Evolutionary conservation across 2,113 vertebrate genomes (phyloP).

Genomic region (Dryoscopus gambensis): DNA sequence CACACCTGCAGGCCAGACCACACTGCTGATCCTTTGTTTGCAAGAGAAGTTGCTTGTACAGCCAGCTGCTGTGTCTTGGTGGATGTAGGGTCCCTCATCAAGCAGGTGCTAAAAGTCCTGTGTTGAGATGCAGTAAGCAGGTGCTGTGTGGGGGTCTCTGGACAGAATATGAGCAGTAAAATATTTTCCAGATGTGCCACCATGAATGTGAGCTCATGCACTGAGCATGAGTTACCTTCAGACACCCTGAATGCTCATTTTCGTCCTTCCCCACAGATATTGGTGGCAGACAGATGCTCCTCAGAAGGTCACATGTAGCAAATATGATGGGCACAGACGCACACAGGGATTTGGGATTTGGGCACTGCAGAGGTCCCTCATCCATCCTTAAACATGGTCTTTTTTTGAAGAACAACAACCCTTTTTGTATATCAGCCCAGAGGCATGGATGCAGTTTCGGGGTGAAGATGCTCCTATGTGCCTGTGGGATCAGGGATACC

Average conservation of each 20-base stretch:
- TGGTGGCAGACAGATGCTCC: background rate
- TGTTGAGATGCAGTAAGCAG: background rate
- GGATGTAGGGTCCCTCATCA: background rate
- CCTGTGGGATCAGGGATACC: background rate
- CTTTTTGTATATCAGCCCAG: background rate
- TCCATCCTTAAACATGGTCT: background rate
- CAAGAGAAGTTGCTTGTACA: accelerated
- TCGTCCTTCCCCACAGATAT: background rate
- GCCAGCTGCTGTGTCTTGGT: accelerated
- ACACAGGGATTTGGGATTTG: background rate
- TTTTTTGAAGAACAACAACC: background rate
- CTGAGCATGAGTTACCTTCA: background rate
- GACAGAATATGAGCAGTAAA: background rate
- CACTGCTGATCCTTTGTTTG: background rate
- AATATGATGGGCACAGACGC: background rate
- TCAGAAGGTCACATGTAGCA: background rate
- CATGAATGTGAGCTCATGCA: accelerated
- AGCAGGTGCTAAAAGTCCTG: background rate
- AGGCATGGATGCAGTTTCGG: background rate
- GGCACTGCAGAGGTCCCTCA: background rate
- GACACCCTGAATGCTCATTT: background rate
- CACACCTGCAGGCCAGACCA: accelerated
- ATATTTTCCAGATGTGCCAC: background rate
- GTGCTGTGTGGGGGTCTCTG: accelerated
- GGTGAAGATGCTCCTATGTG: background rate